Evolutionary conservation across 2,797 vertebrate genomes (phyloP).

Genomic region (Galago senegalensis): DNA sequence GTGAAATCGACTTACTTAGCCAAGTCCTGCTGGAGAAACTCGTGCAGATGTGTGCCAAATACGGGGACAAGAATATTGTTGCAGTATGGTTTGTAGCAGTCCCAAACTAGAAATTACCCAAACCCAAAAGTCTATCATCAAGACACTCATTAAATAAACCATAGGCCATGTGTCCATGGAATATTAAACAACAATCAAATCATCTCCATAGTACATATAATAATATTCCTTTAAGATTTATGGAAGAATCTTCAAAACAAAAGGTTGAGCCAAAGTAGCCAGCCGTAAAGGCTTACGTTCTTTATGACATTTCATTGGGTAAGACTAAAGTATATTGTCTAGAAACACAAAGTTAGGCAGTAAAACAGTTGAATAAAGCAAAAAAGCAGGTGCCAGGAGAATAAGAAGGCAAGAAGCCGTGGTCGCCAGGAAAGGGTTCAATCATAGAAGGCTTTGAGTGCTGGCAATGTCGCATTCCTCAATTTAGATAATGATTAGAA

Average conservation of each 20-base stretch:
- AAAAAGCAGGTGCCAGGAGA: neutral
- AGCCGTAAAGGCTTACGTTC: neutral
- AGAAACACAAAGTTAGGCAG: neutral
- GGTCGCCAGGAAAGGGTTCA: neutral
- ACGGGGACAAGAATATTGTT: neutral
- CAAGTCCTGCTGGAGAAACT: slow-evolving; percentile 11
- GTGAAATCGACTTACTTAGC: neutral
- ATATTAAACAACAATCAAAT: neutral
- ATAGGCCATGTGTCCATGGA: neutral
- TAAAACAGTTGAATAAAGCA: neutral
- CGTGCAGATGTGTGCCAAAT: neutral
- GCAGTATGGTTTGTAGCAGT: neutral
- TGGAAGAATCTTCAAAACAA: neutral
- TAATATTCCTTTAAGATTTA: slow-evolving; percentile 11
- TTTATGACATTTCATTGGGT: neutral
- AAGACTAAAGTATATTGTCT: neutral
- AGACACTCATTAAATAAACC: neutral
- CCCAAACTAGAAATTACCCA: neutral
- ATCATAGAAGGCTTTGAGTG: neutral
- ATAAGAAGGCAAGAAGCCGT: neutral
- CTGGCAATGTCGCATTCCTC: neutral
- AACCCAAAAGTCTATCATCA: neutral
- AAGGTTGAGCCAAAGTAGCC: neutral
- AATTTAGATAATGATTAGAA: neutral
- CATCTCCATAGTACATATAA: neutral